phyloP scores from a whole-genome alignment of 2,888 invertebrate species.

The Cheilosia scutellata region DNA sequence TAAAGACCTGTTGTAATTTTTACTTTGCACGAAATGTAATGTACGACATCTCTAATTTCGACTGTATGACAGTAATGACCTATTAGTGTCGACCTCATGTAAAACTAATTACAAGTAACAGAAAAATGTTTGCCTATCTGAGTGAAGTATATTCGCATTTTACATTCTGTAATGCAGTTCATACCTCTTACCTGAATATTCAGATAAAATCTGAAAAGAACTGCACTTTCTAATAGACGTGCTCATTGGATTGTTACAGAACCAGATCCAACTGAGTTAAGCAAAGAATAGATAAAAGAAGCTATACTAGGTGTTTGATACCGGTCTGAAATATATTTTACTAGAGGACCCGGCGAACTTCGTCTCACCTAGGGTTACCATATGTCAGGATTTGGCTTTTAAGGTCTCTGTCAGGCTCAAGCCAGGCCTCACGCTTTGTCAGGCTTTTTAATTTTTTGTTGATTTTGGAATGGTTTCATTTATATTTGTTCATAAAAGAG shows the following conservation, averaged over 20 bases:
- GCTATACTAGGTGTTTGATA: no score
- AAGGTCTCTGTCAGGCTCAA: no score
- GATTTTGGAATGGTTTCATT: no score
- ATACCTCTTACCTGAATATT: neutral
- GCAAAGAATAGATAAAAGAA: neutral
- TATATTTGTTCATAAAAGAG: no score
- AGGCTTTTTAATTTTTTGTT: no score
- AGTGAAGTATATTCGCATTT: neutral
- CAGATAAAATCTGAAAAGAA: neutral
- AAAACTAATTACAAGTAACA: neutral
- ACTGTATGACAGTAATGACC: neutral
- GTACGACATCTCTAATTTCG: neutral
- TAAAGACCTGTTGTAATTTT: neutral
- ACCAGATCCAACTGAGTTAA: neutral
- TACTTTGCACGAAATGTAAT: neutral
- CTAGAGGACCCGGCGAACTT: no score
- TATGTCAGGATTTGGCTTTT: no score
- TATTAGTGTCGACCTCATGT: neutral
- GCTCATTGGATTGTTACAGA: neutral
- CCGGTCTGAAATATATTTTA: no score
- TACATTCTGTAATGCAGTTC: neutral
- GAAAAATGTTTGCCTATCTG: neutral
- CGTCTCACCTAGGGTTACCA: no score
- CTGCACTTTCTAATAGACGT: no score
- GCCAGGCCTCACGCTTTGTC: no score